These are phyloP conservation scores for Hemibagrus wyckioides DNA, from an alignment of 2,113 vertebrate species.

Conservation along the genomic window DNA sequence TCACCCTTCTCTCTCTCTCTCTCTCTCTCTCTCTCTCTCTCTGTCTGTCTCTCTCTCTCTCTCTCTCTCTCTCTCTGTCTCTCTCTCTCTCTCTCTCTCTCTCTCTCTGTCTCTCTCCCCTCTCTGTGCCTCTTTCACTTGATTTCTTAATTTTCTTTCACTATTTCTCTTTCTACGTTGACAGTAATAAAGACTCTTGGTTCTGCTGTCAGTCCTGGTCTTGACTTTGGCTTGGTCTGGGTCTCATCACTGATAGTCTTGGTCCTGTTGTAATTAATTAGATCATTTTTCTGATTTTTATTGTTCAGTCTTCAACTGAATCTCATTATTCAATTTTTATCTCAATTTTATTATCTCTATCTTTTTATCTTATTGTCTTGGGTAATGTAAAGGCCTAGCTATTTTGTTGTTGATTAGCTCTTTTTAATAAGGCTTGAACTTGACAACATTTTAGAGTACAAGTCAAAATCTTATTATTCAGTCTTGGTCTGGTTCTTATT, in stretches of 20 bases:
- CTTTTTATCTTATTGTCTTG: too few species aligned
- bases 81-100: conserved; percentile 67
- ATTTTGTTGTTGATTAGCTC: too few species aligned
- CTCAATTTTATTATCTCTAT: too few species aligned
- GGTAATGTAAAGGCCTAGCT: too few species aligned
- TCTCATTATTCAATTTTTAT: too few species aligned
- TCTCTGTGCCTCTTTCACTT: too few species aligned
- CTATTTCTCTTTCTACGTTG: not conserved
- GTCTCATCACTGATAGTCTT: conserved; percentile 30
- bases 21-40: not conserved
- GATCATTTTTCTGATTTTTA: too few species aligned
- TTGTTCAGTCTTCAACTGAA: not conserved
- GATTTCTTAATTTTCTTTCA: too few species aligned
- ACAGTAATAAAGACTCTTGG: not conserved
- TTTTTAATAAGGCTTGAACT: too few species aligned
- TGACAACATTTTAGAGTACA: not conserved
- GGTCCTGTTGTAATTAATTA: not conserved
- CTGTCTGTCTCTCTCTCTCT: conserved; percentile 56
- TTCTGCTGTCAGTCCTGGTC: not conserved
- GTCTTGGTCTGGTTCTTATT: not conserved
- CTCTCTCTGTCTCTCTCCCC: too few species aligned
- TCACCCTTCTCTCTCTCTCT: not conserved
- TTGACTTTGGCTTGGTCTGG: conserved; percentile 29
- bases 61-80: conserved; percentile 64
- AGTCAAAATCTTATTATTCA: not conserved